Evolutionary conservation across 2,797 vertebrate species (phyloP), one percentile per base, ranked within the genome.

Genomic region (Cetoscarus ocellatus): DNA sequence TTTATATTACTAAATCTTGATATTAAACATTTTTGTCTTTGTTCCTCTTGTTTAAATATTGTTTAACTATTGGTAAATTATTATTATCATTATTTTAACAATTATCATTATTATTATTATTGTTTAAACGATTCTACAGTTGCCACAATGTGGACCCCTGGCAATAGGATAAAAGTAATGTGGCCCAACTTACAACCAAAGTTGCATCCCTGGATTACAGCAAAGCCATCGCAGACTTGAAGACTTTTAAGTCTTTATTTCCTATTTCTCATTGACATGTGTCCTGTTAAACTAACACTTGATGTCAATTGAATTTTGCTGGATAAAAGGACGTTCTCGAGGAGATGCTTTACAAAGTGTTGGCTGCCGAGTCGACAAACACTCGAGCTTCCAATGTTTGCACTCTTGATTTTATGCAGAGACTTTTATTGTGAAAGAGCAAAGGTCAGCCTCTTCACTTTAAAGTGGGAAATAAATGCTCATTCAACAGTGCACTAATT

Each of bases 391-490:
- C 60, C 38, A 59, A 56, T 75, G 63, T 83, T 72, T 79, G 44
- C 49, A 34, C 65, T 79, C 61, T 71, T 81, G 62, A 82, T 83
- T 79, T 86, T 81, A 81, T 74, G 71, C 54, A 10, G 65, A 70
- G 73, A 74, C 61, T 65, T 85, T 86, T 70, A 86, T 73, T 80
- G 60, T 73, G 80, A 82, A 63, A 36, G 73, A 75, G 84, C 77
- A 84, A 88, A 86, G 80, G 86, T 79, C 59, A 48, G 54, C 80
- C 83, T 77, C 73, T 83, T 88, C 61, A 79, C 66, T 83, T 70
- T 82, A 70, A 72, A 90, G 76, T 76, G 80, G 67, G 64, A 73
- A 78, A 75, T 80, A 83, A 88, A 70, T 59, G 52, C 78, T 66
- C 69, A 56, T 61, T 82, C 62, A 78, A 83, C 84, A 84, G 40